Evolutionary conservation across 1,140 invertebrate genomes (phyloP).

Genomic region (Drosophila ficusphila): DNA sequence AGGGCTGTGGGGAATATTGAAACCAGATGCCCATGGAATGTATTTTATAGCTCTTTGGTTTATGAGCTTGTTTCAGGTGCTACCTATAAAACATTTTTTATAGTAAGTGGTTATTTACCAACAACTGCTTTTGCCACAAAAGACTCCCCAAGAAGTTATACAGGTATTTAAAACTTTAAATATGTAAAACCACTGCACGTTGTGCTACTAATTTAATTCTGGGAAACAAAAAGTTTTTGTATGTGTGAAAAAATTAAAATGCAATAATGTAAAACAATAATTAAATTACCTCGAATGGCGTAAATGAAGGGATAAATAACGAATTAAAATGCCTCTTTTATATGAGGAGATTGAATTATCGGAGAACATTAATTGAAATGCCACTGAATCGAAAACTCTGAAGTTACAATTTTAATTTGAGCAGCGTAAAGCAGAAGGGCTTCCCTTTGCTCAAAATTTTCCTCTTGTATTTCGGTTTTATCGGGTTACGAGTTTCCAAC

Average conservation of each 20-base stretch:
- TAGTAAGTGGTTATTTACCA: background rate
- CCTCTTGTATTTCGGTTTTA: background rate
- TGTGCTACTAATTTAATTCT: too few relatives aligned
- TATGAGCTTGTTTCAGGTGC: constrained; percentile 6
- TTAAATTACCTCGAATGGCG: constrained; percentile 1
- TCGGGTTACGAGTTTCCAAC: background rate
- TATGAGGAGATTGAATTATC: background rate
- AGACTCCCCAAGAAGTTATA: too few relatives aligned
- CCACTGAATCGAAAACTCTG: background rate
- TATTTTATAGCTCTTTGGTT: constrained; percentile 3
- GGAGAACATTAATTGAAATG: background rate
- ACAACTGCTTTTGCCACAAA: background rate
- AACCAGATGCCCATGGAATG: constrained; percentile 4
- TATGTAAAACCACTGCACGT: too few relatives aligned
- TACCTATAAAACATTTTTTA: background rate
- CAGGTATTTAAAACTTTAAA: too few relatives aligned
- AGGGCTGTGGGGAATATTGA: background rate
- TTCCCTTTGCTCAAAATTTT: background rate
- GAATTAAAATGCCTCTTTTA: background rate
- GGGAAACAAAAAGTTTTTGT: background rate
- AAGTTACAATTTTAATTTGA: background rate
- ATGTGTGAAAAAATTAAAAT: background rate
- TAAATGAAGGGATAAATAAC: constrained; percentile 9
- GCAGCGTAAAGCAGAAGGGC: too few relatives aligned
- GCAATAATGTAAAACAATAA: constrained; percentile 1